Conservation (phyloP, 2,113 vertebrate species). For the Gallinago paraguaiae region DNA sequence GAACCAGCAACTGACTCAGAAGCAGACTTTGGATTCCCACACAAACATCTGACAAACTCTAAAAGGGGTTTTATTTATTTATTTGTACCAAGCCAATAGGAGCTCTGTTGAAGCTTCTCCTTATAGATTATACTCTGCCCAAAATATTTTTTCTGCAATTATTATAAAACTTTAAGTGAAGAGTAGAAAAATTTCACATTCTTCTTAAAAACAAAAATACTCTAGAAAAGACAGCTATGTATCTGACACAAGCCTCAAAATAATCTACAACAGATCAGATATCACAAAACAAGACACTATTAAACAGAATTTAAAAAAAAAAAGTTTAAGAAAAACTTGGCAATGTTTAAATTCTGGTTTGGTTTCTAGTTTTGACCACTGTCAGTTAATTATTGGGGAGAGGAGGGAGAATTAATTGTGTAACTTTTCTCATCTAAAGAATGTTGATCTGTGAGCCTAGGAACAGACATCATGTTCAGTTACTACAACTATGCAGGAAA, state of each 20-base stretch:
- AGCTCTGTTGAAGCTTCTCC: not conserved
- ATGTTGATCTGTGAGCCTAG: not conserved
- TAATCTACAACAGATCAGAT: not conserved
- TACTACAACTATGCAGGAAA: not conserved
- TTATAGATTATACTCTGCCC: not conserved
- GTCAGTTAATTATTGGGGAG: not conserved
- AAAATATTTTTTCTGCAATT: not conserved
- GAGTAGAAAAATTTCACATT: not conserved
- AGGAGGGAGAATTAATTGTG: not conserved
- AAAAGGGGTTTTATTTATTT: not conserved
- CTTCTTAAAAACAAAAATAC: not conserved
- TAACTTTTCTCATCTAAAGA: not conserved
- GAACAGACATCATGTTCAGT: not conserved
- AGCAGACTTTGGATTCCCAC: not conserved
- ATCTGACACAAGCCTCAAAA: not conserved
- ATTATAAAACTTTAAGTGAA: not conserved
- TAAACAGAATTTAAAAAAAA: not conserved
- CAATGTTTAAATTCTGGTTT: not conserved
- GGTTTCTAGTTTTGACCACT: not conserved
- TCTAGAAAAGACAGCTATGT: not conserved
- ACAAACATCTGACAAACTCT: not conserved
- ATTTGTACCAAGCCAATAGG: not conserved
- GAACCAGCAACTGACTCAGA: not conserved
- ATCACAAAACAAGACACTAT: not conserved
- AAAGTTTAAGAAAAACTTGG: not conserved